A percentile compares a stretch with the other conserved stretches of the same genome.
Evolutionary conservation across 1,140 invertebrate genomes (phyloP).

Genomic region (Drosophila tropicalis): DNA sequence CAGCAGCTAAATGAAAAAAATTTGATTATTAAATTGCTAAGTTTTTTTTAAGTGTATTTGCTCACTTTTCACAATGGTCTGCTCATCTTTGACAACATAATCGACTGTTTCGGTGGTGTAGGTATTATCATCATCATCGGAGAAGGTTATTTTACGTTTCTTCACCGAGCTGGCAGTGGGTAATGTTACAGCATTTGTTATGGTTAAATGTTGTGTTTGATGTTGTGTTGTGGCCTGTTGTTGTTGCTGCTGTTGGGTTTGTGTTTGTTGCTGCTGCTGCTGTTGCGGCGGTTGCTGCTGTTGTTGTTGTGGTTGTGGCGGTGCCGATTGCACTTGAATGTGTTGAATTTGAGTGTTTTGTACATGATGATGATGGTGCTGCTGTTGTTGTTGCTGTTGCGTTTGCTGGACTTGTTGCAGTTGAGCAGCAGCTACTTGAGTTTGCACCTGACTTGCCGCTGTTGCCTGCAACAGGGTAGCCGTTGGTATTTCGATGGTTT

Average conservation of each 20-base stretch:
- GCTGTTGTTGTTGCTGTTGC: slow-evolving; percentile 57
- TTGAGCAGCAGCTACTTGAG: slow-evolving; percentile 56
- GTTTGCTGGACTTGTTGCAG: slow-evolving; percentile 55
- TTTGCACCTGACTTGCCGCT: slow-evolving; percentile 65
- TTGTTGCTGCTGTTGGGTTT: slow-evolving; percentile 47
- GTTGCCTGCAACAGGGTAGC: slow-evolving; percentile 72
- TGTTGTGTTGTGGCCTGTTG: slow-evolving; percentile 63
- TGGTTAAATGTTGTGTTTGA: slow-evolving; percentile 39
- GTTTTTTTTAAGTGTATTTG: too few species aligned
- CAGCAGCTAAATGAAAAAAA: slow-evolving; percentile 52
- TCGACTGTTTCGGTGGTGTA: slow-evolving; percentile 82
- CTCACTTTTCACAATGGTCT: slow-evolving; percentile 77
- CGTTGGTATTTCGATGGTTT: slow-evolving; percentile 80
- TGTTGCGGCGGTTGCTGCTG: slow-evolving; percentile 42
- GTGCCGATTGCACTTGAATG: slow-evolving; percentile 68
- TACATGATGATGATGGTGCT: slow-evolving; percentile 68
- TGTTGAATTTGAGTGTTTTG: slow-evolving; percentile 75
- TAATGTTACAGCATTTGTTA: slow-evolving; percentile 59
- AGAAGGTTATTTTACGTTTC: slow-evolving; percentile 81
- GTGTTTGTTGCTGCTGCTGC: slow-evolving; percentile 36
- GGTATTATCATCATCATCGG: slow-evolving; percentile 81
- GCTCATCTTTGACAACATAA: slow-evolving; percentile 78
- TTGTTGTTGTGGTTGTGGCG: slow-evolving; percentile 55
- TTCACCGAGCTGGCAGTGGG: slow-evolving; percentile 59
- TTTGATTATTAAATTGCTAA: not conserved